phyloP scores from a whole-genome alignment of 2,888 invertebrate genomes.

The Maniola hyperantus region DNA sequence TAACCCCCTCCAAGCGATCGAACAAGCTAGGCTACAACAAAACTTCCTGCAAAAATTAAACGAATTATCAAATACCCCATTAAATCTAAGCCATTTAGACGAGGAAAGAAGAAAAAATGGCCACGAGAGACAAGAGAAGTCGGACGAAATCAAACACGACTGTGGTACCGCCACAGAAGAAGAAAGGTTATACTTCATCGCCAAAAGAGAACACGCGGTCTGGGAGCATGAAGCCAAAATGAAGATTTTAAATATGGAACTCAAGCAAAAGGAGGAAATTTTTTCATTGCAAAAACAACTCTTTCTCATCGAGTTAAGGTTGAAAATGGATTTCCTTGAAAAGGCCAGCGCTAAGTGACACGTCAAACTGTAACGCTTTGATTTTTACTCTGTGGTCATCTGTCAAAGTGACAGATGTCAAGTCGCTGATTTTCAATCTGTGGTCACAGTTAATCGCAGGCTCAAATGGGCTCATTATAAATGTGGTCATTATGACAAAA shows the following conservation, averaged over 20 bases:
- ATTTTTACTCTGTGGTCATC: slow-evolving; percentile 6
- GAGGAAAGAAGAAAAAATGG: slow-evolving; percentile 60
- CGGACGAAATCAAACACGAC: slow-evolving; percentile 58
- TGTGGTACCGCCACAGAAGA: slow-evolving; percentile 65
- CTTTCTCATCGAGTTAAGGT: slow-evolving; percentile 72
- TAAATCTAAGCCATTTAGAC: slow-evolving; percentile 75
- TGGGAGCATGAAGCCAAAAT: slow-evolving; percentile 80
- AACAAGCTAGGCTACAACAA: slow-evolving; percentile 73
- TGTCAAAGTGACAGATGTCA: neutral
- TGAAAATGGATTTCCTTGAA: slow-evolving; percentile 80
- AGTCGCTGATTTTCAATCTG: neutral
- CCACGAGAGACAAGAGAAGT: slow-evolving; percentile 53
- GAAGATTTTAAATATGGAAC: slow-evolving; percentile 77
- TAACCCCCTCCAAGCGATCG: slow-evolving; percentile 69
- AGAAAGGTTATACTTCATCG: slow-evolving; percentile 69
- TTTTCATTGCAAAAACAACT: slow-evolving; percentile 78
- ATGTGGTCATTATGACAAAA: neutral
- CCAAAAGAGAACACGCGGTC: slow-evolving; percentile 75
- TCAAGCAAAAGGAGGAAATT: slow-evolving; percentile 76
- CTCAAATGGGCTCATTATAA: neutral
- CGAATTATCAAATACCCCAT: slow-evolving; percentile 72
- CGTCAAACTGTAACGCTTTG: neutral
- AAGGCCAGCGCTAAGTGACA: slow-evolving; percentile 72
- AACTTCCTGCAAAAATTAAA: slow-evolving; percentile 70
- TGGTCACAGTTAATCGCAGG: too few relatives aligned